Evolutionary conservation across 1,140 invertebrate species (phyloP), one percentile per base, ranked within the genome.

Genomic region (Drosophila ironensis): DNA sequence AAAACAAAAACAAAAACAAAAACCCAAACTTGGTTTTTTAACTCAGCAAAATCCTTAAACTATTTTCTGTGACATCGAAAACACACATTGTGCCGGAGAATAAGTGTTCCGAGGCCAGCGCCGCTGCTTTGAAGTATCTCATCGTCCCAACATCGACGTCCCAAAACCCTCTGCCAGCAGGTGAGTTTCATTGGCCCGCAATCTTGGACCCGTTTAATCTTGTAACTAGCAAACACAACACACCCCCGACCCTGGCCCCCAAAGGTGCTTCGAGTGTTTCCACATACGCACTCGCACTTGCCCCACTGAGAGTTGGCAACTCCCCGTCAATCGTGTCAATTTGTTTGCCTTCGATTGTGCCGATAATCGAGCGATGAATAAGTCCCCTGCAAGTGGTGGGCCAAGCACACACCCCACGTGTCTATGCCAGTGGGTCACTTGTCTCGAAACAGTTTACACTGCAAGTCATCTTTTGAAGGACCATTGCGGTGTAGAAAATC

Each of bases 91-190:
- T n/a, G n/a, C n/a, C n/a, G n/a, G n/a, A n/a, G n/a, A n/a, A n/a
- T n/a, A 64, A 76, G 68, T 77, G 56, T 69, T 54, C 52, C 69
- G 74, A 72, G 74, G 74, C 52, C 74, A 78, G 69, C n/a, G n/a
- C 20, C 7, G 24, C 14, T 22, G 41, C 20, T 44, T n/a, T n/a
- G n/a, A n/a, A 24, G 25, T 41, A 59, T 40, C 54, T 47, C 59
- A 60, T 63, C 56, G 56, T 30, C 19, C 16, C n/a, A n/a, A n/a
- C n/a, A n/a, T n/a, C n/a, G n/a, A 59, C 35, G 56, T 25, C 24
- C 27, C 17, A 11, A 59, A 48, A 59, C 50, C 28, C 42, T 60
- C 52, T 41, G 52, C 56, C 30, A 22, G 51, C 11, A 60, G 56
- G 56, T 60, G 51, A 60, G 56, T 57, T 60, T 22, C 14, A 59